Base-by-base conservation (phyloP, 2,888 invertebrate species). In the Chelonus formosanus region DNA sequence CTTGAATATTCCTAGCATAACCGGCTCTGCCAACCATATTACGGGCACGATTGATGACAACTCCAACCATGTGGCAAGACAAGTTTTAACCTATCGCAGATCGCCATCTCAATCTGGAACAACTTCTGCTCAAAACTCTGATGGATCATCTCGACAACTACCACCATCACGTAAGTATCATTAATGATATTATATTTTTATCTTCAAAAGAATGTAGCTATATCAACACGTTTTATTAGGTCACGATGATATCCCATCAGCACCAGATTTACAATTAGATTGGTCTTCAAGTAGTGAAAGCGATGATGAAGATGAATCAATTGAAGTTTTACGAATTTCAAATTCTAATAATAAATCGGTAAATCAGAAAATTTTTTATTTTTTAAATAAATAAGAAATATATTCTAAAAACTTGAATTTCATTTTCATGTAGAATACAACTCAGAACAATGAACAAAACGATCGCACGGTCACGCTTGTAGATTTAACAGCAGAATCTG, bases 261-360 rank as follows among this genome's bases (percentile, higher is more conserved):
- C 91, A 5, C 92, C 93, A 0, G 93, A 93, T 81, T 84, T 93
- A 65, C 93, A 93, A 81, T 84, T 93, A 52, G 92, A 93, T 82
- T 93, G 93, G 90, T 87, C 91, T 0, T 89, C 89, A 0, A 85
- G 86, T 63, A 66, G 66, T 36, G 87, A 72, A 58, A 86, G 85
- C 47, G 87, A 87, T 68, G 90, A 90, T 76, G 91, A 90, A 73
- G 90, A 90, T 78, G 78, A 75, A 5, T 78, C 80, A 5, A 75
- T 81, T 52, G 88, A 86, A 77, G 84, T 88, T n/a, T 78, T 88
- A 44, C 79, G 74, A 61, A 80, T 81, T 58, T 76, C 81, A 35
- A 80, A 78, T 72, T 75, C 71, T 61, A 78, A 75, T 53, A 78
- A 75, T 70, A 71, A 74, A 52, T 74, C 77, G 67, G 80, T 80